phyloP scores from a whole-genome alignment of 2,888 invertebrate species.

The Pheosia gnoma region DNA sequence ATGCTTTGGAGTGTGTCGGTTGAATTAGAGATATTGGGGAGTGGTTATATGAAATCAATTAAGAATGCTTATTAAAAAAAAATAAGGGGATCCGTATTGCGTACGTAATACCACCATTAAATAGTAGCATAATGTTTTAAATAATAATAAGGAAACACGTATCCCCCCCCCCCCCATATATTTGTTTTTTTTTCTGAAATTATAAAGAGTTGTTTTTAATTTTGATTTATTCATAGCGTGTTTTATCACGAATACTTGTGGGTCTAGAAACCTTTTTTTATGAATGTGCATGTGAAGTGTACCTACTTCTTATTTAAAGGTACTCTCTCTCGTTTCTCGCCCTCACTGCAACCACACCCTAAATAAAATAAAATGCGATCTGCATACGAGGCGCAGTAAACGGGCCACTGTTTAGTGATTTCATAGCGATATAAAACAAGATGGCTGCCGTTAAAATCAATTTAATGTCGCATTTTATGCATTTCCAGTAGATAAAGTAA shows the following conservation, averaged over 20 bases:
- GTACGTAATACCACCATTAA: too few relatives aligned
- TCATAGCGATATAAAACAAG: conserved; percentile 57
- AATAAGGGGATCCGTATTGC: too few relatives aligned
- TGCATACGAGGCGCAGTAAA: conserved; percentile 51
- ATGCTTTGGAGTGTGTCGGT: background rate
- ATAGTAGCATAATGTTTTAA: too few relatives aligned
- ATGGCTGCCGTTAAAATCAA: conserved; percentile 40
- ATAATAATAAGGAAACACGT: too few relatives aligned
- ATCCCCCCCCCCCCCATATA: too few relatives aligned
- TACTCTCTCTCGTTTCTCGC: conserved; percentile 18
- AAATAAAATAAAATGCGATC: conserved; percentile 34
- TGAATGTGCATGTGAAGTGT: too few relatives aligned
- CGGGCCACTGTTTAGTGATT: conserved; percentile 51
- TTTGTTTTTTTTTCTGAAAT: too few relatives aligned
- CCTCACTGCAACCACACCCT: conserved; percentile 17
- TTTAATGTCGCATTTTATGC: conserved; percentile 39
- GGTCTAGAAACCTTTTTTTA: too few relatives aligned
- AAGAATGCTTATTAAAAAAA: background rate
- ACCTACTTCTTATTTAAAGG: too few relatives aligned
- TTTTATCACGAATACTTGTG: too few relatives aligned
- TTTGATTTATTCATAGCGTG: too few relatives aligned
- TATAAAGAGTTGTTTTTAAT: too few relatives aligned
- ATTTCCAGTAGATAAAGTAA: conserved; percentile 26
- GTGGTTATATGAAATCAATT: background rate
- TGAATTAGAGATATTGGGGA: background rate